Evolutionary conservation across 2,888 invertebrate genomes (phyloP).

Genomic region (Hoplodrina ambigua): DNA sequence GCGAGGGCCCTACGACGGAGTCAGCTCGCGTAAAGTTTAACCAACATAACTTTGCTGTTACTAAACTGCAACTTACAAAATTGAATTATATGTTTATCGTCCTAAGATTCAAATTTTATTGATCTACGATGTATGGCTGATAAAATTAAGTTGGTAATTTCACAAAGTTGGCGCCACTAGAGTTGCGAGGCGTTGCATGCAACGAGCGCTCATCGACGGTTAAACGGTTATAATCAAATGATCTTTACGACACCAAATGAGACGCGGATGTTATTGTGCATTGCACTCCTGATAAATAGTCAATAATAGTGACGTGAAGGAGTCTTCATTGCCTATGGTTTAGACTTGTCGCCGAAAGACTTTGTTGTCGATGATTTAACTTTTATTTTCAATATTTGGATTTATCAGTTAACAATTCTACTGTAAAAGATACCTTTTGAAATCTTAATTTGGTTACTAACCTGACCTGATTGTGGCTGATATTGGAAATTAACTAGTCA

Average conservation of each 20-base stretch:
- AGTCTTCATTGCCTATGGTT: conserved; percentile 17
- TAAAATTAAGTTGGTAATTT: conserved; percentile 66
- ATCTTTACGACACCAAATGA: conserved; percentile 67
- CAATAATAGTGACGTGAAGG: conserved; percentile 50
- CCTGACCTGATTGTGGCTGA: too few relatives aligned
- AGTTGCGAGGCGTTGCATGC: conserved; percentile 72
- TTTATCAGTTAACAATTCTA: not conserved
- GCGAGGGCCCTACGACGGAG: conserved; percentile 74
- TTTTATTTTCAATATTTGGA: conserved; percentile 1
- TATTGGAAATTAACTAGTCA: too few relatives aligned
- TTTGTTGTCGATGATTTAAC: not conserved
- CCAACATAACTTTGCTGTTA: conserved; percentile 58
- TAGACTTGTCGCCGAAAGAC: conserved; percentile 26
- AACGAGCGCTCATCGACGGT: conserved; percentile 71
- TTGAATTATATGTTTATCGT: conserved; percentile 40
- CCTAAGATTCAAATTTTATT: conserved; percentile 43
- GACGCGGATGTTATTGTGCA: conserved; percentile 57
- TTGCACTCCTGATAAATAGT: conserved; percentile 49
- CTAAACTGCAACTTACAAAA: conserved; percentile 23
- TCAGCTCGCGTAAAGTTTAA: conserved; percentile 77
- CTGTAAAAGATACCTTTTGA: not conserved
- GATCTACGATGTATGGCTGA: conserved; percentile 15
- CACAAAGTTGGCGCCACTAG: conserved; percentile 81
- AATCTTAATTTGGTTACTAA: too few relatives aligned
- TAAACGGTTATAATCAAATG: conserved; percentile 73